Conservation (phyloP, 2,797 vertebrate genomes). For the Tamandua tetradactyla region DNA sequence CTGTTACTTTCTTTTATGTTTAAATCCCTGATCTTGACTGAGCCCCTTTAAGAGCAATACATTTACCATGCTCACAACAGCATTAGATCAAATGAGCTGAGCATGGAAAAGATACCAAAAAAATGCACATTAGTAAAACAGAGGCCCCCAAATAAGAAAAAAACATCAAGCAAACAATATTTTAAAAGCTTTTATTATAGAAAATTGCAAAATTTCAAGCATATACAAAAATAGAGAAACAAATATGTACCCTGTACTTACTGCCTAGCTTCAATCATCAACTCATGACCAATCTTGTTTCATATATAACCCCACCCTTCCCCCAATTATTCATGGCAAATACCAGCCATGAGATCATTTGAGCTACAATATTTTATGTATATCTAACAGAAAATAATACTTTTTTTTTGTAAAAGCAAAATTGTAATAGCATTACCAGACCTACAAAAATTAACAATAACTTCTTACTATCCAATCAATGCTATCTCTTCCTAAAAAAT, state of each 20-base stretch:
- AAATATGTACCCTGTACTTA: not conserved
- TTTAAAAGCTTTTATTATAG: slow-evolving; percentile 27
- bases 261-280: not conserved
- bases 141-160: not conserved
- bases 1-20: slow-evolving; percentile 43
- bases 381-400: slow-evolving; percentile 16
- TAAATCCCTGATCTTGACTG: slow-evolving; percentile 27
- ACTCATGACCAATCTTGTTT: slow-evolving; percentile 14
- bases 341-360: slow-evolving; percentile 17
- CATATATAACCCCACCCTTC: not conserved
- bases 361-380: not conserved
- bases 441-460: slow-evolving; percentile 17
- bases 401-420: slow-evolving; percentile 39
- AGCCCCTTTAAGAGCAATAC: slow-evolving; percentile 29
- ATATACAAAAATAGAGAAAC: slow-evolving; percentile 31
- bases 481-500: slow-evolving; percentile 30
- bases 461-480: not conserved
- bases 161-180: not conserved
- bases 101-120: not conserved
- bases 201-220: slow-evolving; percentile 44
- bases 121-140: not conserved
- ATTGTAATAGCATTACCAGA: slow-evolving; percentile 20
- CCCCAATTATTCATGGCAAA: slow-evolving; percentile 19
- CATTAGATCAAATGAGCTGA: slow-evolving; percentile 24
- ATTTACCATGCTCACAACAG: slow-evolving; percentile 22